Percentiles rank a stretch among this genome's conserved stretches.
Conservation (phyloP, 1,140 invertebrate genomes). For the Macrocentrus cingulum region DNA sequence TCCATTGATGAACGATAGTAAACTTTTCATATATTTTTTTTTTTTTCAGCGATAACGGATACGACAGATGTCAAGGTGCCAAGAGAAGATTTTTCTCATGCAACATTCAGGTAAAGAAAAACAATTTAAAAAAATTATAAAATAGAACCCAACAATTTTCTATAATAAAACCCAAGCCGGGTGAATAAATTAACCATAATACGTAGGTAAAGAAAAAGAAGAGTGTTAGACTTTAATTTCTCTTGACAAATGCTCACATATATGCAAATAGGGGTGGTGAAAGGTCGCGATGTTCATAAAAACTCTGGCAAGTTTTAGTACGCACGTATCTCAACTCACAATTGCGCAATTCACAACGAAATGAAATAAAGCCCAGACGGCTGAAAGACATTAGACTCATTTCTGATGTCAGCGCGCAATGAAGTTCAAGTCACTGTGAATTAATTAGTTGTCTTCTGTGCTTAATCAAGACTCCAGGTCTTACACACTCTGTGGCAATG, state of each 20-base stretch:
- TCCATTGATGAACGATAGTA: no score
- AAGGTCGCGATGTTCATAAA: not conserved
- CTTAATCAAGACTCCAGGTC: conserved; percentile 19
- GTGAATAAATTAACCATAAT: no score
- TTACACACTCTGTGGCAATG: conserved; percentile 4
- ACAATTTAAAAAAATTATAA: not conserved
- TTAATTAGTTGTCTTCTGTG: conserved; percentile 18
- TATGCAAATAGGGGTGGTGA: not conserved
- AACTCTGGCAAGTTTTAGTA: not conserved
- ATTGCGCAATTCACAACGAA: not conserved
- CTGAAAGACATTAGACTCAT: conserved; percentile 9
- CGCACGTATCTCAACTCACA: conserved; percentile 1
- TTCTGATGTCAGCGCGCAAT: conserved; percentile 2
- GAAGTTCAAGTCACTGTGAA: conserved; percentile 10
- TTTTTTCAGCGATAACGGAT: conserved; percentile 62
- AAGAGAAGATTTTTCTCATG: conserved; percentile 84
- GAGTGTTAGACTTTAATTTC: not conserved
- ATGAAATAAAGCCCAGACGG: not conserved
- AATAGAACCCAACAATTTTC: not conserved
- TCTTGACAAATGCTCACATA: not conserved
- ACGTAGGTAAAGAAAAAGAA: no score
- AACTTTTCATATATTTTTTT: no score
- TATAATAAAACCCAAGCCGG: no score
- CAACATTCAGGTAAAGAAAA: conserved; percentile 78
- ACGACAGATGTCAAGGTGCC: conserved; percentile 70